Evolutionary conservation across 1,140 invertebrate genomes (phyloP).

Genomic region (Metaphire vulgaris): DNA sequence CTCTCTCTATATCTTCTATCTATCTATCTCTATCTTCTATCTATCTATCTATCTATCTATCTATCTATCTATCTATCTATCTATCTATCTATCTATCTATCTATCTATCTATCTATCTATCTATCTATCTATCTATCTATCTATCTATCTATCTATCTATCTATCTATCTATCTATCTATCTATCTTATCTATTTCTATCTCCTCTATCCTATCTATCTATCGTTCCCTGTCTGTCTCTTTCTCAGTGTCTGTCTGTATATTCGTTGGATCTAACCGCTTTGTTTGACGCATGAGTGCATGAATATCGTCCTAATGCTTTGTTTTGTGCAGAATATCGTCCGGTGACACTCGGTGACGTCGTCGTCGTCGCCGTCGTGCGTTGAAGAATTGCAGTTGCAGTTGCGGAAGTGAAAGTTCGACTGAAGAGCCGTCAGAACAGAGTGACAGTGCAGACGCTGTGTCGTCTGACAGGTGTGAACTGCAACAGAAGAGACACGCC

Average conservation of each 20-base stretch:
- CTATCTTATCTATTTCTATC: not conserved
- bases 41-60: not conserved
- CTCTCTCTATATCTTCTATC: not conserved
- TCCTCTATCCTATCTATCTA: not conserved
- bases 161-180: not conserved
- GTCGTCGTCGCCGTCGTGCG: not conserved
- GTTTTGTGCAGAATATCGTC: no score
- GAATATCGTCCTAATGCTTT: not conserved
- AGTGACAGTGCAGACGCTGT: conserved; percentile 12
- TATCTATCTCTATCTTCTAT: not conserved
- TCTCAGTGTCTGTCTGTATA: not conserved
- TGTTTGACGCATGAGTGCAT: not conserved
- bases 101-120: not conserved
- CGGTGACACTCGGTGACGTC: no score
- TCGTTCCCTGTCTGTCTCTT: not conserved
- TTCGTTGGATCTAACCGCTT: not conserved
- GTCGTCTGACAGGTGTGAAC: conserved; percentile 9
- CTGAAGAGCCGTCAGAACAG: conserved; percentile 10
- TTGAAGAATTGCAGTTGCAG: not conserved
- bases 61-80: not conserved
- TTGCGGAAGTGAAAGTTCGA: not conserved
- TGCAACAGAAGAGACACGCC: no score
- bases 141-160: not conserved
- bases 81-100: not conserved
- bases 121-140: not conserved